Evolutionary conservation across 2,888 invertebrate genomes (phyloP).

Genomic region (Cryptus armator): DNA sequence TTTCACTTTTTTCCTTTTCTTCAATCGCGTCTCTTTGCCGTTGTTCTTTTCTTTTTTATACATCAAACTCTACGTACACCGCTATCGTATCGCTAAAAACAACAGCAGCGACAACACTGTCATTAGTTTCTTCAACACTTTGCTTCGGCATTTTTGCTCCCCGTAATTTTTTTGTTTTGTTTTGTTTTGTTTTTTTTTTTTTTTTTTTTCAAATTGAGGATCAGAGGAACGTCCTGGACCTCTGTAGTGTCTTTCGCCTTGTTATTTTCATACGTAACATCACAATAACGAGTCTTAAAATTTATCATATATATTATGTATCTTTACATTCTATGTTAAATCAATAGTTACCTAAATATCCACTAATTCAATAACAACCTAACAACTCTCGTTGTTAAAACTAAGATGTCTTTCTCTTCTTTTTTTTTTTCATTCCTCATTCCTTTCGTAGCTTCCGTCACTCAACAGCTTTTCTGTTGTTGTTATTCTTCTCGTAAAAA

Average conservation of each 20-base stretch:
- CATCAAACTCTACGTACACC: slow-evolving; percentile 55
- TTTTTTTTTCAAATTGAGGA: slow-evolving; percentile 21
- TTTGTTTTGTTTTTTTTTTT: neutral
- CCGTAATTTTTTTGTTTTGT: neutral
- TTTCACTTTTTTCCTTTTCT: slow-evolving; percentile 46
- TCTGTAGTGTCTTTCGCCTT: slow-evolving; percentile 49
- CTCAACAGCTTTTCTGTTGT: neutral
- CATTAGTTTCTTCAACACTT: slow-evolving; percentile 21
- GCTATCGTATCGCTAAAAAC: slow-evolving; percentile 62
- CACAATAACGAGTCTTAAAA: slow-evolving; percentile 82
- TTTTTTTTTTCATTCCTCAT: slow-evolving; percentile 59
- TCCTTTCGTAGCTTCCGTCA: slow-evolving; percentile 15
- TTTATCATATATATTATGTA: slow-evolving; percentile 79
- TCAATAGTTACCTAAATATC: slow-evolving; percentile 84
- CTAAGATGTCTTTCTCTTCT: slow-evolving; percentile 71
- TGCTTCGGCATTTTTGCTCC: slow-evolving; percentile 5
- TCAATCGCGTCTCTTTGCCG: slow-evolving; percentile 62
- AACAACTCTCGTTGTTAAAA: slow-evolving; percentile 76
- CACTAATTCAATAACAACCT: slow-evolving; percentile 77
- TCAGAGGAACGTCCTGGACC: neutral
- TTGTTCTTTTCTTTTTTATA: slow-evolving; percentile 54
- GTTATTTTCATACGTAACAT: slow-evolving; percentile 73
- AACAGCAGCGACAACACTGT: slow-evolving; percentile 61
- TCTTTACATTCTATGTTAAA: slow-evolving; percentile 85
- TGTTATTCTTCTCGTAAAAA: slow-evolving; percentile 9